These are phyloP conservation scores for Connochaetes taurinus DNA, from an alignment of 2,113 vertebrate species.

Conservation along the genomic window DNA sequence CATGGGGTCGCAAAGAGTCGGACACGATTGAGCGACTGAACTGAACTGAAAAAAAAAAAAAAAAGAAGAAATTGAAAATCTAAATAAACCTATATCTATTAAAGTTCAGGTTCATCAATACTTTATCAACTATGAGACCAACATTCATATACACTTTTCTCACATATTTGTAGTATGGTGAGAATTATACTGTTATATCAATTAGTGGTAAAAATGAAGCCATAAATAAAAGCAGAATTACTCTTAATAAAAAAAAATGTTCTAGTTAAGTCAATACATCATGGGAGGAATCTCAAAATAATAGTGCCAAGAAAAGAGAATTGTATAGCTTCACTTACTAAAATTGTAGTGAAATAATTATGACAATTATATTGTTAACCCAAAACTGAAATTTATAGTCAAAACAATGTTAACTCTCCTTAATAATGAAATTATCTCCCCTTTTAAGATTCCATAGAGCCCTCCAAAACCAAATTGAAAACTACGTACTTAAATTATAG, in stretches of 20 bases:
- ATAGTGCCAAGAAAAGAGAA: neutral
- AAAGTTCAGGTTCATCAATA: neutral
- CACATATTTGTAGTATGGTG: neutral
- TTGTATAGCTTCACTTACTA: neutral
- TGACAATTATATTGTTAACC: neutral
- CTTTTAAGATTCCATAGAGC: neutral
- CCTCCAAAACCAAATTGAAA: neutral
- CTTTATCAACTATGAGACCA: neutral
- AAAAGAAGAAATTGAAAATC: neutral
- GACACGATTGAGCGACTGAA: too few species aligned
- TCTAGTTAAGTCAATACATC: neutral
- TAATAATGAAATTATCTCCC: neutral
- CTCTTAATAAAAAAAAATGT: neutral
- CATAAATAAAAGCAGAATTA: conserved; percentile 4
- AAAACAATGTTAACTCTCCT: neutral
- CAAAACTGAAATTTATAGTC: neutral
- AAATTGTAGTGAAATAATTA: conserved; percentile 3
- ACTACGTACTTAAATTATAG: neutral
- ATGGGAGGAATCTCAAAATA: neutral
- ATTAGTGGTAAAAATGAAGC: neutral
- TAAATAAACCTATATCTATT: neutral
- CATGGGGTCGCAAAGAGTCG: too few species aligned
- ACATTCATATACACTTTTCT: neutral
- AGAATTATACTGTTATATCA: neutral
- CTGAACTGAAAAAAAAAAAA: too few species aligned